phyloP scores from a whole-genome alignment of 2,797 vertebrate species.

The Amphiprion clarkii region DNA sequence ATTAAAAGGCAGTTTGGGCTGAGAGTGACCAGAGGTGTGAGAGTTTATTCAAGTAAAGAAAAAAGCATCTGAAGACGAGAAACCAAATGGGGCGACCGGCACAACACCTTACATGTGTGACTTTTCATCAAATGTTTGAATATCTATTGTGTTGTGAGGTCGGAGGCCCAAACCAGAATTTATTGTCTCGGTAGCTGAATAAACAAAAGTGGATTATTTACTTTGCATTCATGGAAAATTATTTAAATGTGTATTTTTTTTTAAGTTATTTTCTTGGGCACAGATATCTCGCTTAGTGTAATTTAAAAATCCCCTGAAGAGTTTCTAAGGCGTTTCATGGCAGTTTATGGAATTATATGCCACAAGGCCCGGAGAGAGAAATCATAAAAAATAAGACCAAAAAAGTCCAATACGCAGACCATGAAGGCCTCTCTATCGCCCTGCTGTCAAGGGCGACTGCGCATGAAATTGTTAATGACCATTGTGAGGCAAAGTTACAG shows the following conservation, averaged over 20 bases:
- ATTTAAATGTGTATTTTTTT: not conserved
- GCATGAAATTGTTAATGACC: slow-evolving; percentile 70
- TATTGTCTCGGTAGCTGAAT: not conserved
- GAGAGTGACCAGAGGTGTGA: slow-evolving; percentile 56
- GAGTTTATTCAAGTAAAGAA: slow-evolving; percentile 60
- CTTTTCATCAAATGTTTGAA: slow-evolving; percentile 39
- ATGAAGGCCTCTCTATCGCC: slow-evolving; percentile 18
- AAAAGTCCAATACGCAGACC: slow-evolving; percentile 11
- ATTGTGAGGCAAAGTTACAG: slow-evolving; percentile 78
- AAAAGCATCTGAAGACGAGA: slow-evolving; percentile 46
- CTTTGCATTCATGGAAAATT: not conserved
- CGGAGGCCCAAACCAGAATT: not conserved
- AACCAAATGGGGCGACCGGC: slow-evolving; percentile 70
- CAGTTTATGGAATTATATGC: not conserved
- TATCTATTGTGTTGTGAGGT: slow-evolving; percentile 5
- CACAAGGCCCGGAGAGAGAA: not conserved
- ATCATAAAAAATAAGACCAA: not conserved
- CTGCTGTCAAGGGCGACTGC: slow-evolving; percentile 54
- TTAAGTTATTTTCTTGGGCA: not conserved
- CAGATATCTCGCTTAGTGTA: not conserved
- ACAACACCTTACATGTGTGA: slow-evolving; percentile 62
- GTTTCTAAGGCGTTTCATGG: not conserved
- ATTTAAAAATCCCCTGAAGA: not conserved
- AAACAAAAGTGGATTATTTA: not conserved
- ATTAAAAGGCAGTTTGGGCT: slow-evolving; percentile 64